Evolutionary conservation across 1,140 invertebrate genomes (phyloP).

Genomic region (Pararge aegeria): DNA sequence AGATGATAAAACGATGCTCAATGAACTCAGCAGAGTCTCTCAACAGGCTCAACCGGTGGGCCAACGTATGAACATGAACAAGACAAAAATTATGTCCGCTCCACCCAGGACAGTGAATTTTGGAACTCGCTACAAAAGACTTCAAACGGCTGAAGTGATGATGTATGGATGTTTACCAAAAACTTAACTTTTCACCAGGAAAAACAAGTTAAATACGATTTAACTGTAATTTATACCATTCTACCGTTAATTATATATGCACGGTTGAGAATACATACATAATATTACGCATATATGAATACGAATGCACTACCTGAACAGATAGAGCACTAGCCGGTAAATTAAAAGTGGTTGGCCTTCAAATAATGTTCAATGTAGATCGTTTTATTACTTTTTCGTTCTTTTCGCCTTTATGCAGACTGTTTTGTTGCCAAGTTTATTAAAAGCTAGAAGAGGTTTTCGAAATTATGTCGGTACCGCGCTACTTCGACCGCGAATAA

Average conservation of each 20-base stretch:
- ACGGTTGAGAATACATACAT: background rate
- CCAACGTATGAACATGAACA: no score
- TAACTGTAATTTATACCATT: background rate
- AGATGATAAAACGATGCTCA: no score
- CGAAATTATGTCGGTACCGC: background rate
- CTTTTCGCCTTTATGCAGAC: background rate
- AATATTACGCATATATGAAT: conserved; percentile 2
- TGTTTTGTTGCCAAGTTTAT: background rate
- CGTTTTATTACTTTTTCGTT: background rate
- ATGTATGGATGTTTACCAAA: no score
- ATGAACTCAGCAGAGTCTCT: no score
- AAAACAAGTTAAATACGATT: no score
- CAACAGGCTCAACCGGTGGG: no score
- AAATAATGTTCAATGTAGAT: conserved; percentile 1
- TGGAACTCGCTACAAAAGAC: no score
- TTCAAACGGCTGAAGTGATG: no score
- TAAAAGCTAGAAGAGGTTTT: background rate
- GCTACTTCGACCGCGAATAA: no score
- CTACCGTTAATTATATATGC: background rate
- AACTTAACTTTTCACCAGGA: no score
- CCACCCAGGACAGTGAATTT: no score
- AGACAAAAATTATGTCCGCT: no score
- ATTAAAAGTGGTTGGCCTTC: conserved; percentile 17
- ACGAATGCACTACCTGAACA: conserved; percentile 9
- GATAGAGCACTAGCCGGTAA: conserved; percentile 4